Evolutionary conservation across 2,113 vertebrate genomes (phyloP).

Genomic region (Rousettus leschenaultii): DNA sequence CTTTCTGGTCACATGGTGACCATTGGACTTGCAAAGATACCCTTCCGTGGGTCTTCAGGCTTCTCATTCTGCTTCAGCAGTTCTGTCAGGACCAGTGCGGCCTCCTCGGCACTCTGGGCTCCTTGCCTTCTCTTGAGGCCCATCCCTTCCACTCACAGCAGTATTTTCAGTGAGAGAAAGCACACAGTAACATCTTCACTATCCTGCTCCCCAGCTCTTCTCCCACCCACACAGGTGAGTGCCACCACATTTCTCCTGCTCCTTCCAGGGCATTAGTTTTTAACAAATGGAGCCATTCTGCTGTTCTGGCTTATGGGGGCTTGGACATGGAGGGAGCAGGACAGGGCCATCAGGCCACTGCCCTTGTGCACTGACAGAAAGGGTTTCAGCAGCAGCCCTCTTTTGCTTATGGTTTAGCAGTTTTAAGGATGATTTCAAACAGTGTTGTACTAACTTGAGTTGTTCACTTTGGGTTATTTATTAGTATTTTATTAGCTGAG

Average conservation of each 20-base stretch:
- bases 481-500: neutral
- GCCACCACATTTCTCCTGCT: neutral
- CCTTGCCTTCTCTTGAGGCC: neutral
- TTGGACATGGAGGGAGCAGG: neutral
- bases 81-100: neutral
- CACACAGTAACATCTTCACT: rapidly evolving
- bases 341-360: rapidly evolving
- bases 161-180: neutral
- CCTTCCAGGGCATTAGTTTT: neutral
- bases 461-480: neutral
- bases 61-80: neutral
- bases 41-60: neutral
- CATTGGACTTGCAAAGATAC: neutral
- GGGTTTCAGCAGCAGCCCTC: no score
- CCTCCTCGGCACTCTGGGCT: neutral
- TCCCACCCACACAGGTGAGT: no score
- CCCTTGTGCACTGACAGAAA: neutral
- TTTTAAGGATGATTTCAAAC: neutral
- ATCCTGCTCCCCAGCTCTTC: rapidly evolving
- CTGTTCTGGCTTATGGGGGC: neutral
- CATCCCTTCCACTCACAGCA: neutral
- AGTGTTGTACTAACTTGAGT: neutral
- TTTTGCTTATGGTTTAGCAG: neutral
- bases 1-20: neutral
- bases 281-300: neutral